Percentiles rank a stretch among this genome's conserved stretches.
Evolutionary conservation across 2,113 vertebrate species (phyloP).

Genomic region (Zosterops pallidus): DNA sequence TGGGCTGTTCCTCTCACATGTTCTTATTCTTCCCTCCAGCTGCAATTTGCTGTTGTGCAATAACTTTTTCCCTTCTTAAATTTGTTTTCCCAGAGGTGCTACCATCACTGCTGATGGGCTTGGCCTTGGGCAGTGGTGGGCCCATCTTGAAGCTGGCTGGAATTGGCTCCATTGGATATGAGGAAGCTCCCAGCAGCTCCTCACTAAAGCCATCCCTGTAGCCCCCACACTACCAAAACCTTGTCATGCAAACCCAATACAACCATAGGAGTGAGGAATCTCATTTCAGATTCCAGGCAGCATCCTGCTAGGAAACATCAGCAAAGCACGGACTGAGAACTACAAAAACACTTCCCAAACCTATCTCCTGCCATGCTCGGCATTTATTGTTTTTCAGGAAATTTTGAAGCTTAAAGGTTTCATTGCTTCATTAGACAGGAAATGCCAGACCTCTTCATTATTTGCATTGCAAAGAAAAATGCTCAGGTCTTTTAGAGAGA

Average conservation of each 20-base stretch:
- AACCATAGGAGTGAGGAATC: not conserved
- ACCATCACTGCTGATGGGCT: not conserved
- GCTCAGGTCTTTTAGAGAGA: not conserved
- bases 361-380: not conserved
- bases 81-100: not conserved
- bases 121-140: not conserved
- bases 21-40: not conserved
- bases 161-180: not conserved
- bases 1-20: not conserved
- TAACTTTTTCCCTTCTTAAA: not conserved
- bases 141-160: not conserved
- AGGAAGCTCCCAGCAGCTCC: not conserved
- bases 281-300: not conserved
- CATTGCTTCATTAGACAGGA: constrained; percentile 13
- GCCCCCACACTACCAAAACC: not conserved
- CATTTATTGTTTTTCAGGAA: not conserved
- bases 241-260: not conserved
- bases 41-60: not conserved
- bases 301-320: not conserved
- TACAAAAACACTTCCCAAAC: not conserved
- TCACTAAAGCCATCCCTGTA: not conserved
- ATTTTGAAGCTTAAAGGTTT: not conserved
- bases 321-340: not conserved
- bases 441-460: constrained; percentile 7
- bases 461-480: constrained; percentile 16